Evolutionary conservation across 2,113 vertebrate genomes (phyloP).

Genomic region (Stomatorhinus ivindoensis): DNA sequence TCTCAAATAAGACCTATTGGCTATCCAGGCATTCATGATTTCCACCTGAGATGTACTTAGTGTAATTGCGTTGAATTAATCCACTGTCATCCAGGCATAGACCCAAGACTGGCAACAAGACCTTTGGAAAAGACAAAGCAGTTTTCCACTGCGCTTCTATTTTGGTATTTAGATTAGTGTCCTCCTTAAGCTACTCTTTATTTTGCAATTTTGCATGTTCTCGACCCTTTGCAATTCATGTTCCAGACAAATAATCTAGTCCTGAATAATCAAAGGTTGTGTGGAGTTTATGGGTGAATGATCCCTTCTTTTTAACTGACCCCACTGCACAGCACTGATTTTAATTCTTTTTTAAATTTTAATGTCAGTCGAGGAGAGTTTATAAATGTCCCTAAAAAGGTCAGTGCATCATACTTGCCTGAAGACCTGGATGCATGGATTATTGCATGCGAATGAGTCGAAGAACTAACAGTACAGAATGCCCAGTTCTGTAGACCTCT

Average conservation of each 20-base stretch:
- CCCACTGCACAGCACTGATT: not conserved
- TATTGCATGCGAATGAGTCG: not conserved
- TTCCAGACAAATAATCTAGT: not conserved
- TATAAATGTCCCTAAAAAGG: not conserved
- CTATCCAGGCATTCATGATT: not conserved
- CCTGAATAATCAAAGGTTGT: not conserved
- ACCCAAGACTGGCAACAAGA: slow-evolving; percentile 25
- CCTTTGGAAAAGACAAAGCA: slow-evolving; percentile 24
- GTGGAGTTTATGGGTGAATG: not conserved
- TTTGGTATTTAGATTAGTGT: not conserved
- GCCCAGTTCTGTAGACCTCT: not conserved
- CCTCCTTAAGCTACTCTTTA: not conserved
- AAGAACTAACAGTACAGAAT: not conserved
- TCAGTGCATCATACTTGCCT: not conserved
- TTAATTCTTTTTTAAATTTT: not conserved
- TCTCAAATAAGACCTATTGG: not conserved
- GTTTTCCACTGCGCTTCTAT: not conserved
- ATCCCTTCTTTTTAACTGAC: not conserved
- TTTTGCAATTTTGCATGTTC: not conserved
- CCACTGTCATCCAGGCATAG: not conserved
- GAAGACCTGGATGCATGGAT: not conserved
- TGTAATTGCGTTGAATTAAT: slow-evolving; percentile 58
- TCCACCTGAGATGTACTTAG: slow-evolving; percentile 45
- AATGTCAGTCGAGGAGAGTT: not conserved
- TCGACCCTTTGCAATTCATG: not conserved